Evolutionary conservation across 2,113 vertebrate species (phyloP).

Genomic region (Phalacrocorax aristotelis): DNA sequence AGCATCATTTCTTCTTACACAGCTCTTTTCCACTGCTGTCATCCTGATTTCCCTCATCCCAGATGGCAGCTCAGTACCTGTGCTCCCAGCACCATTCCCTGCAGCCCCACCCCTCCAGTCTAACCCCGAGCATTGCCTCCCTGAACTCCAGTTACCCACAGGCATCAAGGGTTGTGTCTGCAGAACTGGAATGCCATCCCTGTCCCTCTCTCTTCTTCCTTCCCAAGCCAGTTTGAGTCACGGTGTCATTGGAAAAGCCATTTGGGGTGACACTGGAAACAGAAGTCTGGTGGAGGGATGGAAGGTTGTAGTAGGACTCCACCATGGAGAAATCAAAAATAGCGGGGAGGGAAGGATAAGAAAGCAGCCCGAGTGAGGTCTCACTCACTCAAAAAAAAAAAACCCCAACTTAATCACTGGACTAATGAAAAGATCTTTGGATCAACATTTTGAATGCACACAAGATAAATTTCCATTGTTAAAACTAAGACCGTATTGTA

Average conservation of each 20-base stretch:
- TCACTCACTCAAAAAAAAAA: background rate
- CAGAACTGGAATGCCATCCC: background rate
- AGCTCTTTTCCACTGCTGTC: background rate
- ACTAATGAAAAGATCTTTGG: background rate
- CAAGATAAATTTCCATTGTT: background rate
- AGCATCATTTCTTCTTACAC: background rate
- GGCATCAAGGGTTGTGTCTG: background rate
- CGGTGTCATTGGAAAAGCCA: background rate
- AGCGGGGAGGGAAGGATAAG: background rate
- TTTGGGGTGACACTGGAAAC: background rate
- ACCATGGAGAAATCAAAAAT: background rate
- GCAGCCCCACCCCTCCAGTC: background rate
- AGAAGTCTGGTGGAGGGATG: background rate
- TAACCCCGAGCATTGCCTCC: background rate
- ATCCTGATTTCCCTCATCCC: background rate
- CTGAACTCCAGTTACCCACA: background rate
- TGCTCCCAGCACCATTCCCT: background rate
- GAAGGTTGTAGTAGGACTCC: background rate
- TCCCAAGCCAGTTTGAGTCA: background rate
- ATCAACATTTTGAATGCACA: background rate
- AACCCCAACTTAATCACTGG: background rate
- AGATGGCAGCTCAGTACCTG: background rate
- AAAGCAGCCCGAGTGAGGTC: background rate
- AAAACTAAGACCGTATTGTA: background rate
- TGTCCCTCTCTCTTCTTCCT: background rate